These are phyloP conservation scores for Brachynemurus nebulosus DNA, from an alignment of 2,888 invertebrate species.

Conservation along the genomic window DNA sequence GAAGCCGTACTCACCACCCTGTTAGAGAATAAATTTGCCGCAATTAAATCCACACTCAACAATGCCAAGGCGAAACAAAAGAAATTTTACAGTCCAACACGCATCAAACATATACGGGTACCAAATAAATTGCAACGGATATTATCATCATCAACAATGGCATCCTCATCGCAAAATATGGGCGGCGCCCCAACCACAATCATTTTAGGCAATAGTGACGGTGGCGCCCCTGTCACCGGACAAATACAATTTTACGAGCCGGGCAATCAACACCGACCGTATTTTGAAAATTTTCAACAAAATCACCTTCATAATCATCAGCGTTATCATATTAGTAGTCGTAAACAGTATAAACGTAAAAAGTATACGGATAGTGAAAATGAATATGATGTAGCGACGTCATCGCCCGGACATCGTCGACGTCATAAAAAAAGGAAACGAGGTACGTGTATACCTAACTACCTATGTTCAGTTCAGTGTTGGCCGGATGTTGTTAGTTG, in stretches of 20 bases:
- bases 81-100: slow-evolving; percentile 27
- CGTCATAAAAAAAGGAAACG: background rate
- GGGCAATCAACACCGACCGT: no score
- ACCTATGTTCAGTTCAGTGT: no score
- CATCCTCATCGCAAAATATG: slow-evolving; percentile 10
- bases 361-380: background rate
- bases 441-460: no score
- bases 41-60: slow-evolving; percentile 38
- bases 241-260: background rate
- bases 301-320: no score
- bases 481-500: no score
- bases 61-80: slow-evolving; percentile 31
- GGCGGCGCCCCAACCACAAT: background rate
- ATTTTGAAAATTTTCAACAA: no score
- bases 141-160: slow-evolving; percentile 16
- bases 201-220: background rate
- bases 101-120: no score
- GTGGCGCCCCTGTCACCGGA: background rate
- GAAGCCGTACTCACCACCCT: slow-evolving; percentile 57
- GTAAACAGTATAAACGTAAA: background rate
- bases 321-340: background rate
- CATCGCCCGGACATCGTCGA: background rate
- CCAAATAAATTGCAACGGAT: slow-evolving; percentile 15
- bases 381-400: background rate
- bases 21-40: slow-evolving; percentile 55